Evolutionary conservation across 1,140 invertebrate species (phyloP), one percentile per base, ranked within the genome.

Genomic region (Drosophila albomicans): DNA sequence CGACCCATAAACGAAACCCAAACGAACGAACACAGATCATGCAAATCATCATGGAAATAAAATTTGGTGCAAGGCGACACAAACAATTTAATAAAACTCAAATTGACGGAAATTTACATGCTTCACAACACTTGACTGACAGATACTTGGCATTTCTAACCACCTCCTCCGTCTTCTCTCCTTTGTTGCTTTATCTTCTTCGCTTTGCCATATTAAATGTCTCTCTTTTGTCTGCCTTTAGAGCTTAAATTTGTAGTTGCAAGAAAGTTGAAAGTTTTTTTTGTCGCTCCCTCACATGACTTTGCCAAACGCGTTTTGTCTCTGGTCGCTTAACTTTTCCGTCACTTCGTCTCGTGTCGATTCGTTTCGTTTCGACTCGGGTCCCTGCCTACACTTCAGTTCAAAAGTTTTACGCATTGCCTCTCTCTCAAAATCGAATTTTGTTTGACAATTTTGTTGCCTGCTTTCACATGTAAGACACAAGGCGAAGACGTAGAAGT

Each of bases 71-170:
- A 78, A 77, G 69, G 58, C 72, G 84, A 87, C 79, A 79, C 79
- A 87, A 87, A 88, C 85, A 88, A 88, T 89, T 88, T 89, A 88
- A 88, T 88, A 88, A 89, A 79, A 81, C 85, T 79, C 80, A 75
- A 73, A 71, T 87, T 88, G 76, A 81, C 63, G 69, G 54, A 82
- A 88, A 88, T 88, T 84, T 84, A 88, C 84, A 88, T 87, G 80
- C 81, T 78, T 52, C 67, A 54, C 61, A 56, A 61, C 79, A 62
- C 64, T 67, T 63, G 67, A 11, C 38, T 65, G 68, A 65, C 68
- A 75, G 73, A 71, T 72, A 75, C 72, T 75, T 70, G 71, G 71
- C 57, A 74, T 73, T 49, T 30, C 66, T 38, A 32, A 28, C 51
- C 68, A 30, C 11, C 32, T 10, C 35, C 35, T 38, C 54, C 54